Conservation (phyloP, 1,140 invertebrate species). For the Cotesia glomerata region DNA sequence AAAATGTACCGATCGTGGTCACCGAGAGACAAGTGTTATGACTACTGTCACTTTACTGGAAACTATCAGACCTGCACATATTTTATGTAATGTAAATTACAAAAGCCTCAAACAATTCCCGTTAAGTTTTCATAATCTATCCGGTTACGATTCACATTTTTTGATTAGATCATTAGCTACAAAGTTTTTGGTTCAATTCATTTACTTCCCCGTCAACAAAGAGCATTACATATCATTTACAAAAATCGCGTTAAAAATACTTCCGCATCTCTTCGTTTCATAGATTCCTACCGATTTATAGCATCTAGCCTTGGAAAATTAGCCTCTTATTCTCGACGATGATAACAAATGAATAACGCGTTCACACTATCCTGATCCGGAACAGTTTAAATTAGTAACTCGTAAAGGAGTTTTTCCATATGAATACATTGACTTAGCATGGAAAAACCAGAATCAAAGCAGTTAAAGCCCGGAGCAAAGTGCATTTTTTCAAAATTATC, state of each 20-base stretch:
- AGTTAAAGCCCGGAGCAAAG: constrained; percentile 42
- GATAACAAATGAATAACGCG: constrained; percentile 26
- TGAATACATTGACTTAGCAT: constrained; percentile 45
- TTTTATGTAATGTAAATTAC: constrained; percentile 51
- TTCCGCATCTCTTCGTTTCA: constrained; percentile 36
- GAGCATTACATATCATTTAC: constrained; percentile 42
- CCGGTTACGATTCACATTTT: constrained; percentile 35
- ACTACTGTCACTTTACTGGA: constrained; percentile 51
- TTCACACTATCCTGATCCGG: constrained; percentile 2
- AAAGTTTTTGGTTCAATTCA: constrained; percentile 16
- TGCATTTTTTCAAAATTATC: constrained; percentile 1
- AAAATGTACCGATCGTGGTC: constrained; percentile 28
- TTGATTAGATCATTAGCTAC: constrained; percentile 34
- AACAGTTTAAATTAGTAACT: constrained; percentile 31
- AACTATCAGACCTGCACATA: constrained; percentile 49
- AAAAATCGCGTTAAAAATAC: constrained; percentile 30
- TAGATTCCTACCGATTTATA: constrained; percentile 43
- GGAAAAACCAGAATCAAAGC: constrained; percentile 41
- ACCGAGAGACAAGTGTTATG: constrained; percentile 35
- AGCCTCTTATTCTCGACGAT: constrained; percentile 32
- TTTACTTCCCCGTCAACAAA: constrained; percentile 38
- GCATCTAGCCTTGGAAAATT: constrained; percentile 34
- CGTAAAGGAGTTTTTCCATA: constrained; percentile 45
- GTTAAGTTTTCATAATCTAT: constrained; percentile 35
- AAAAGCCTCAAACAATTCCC: constrained; percentile 26